Conservation (phyloP, 1,140 invertebrate species). For the Meloidogyne hapla region DNA sequence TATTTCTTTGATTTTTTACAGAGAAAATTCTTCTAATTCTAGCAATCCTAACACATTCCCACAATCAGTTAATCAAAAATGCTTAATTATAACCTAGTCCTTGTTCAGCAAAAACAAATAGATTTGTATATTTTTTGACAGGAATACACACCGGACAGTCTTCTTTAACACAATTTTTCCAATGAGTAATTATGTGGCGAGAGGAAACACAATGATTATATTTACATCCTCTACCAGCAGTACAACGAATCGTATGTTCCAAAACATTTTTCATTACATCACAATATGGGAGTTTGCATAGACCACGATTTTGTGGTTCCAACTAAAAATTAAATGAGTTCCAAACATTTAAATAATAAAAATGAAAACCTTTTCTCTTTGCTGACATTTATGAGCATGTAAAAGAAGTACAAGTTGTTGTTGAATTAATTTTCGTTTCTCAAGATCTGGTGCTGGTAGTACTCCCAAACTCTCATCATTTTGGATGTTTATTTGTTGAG, state of each 20-base stretch:
- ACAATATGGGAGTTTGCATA: constrained; percentile 64
- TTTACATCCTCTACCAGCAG: constrained; percentile 73
- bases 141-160: constrained; percentile 97
- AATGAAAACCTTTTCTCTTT: constrained; percentile 71
- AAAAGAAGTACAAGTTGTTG: constrained; percentile 92
- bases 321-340: background rate
- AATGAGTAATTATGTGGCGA: constrained; percentile 94
- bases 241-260: constrained; percentile 94
- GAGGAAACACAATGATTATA: constrained; percentile 94
- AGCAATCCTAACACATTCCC: too few species aligned
- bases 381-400: constrained; percentile 97
- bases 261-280: constrained; percentile 98
- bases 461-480: too few species aligned
- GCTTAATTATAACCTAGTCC: too few species aligned
- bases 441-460: constrained; percentile 73
- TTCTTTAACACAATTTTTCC: constrained; percentile 88
- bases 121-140: constrained; percentile 65
- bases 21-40: too few species aligned
- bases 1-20: too few species aligned
- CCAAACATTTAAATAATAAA: background rate
- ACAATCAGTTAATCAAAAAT: too few species aligned
- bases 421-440: constrained; percentile 94
- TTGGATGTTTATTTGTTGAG: too few species aligned
- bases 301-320: background rate
- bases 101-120: background rate